These are phyloP conservation scores for Phrixothrix hirtus DNA, from an alignment of 2,888 invertebrate species.

Conservation along the genomic window DNA sequence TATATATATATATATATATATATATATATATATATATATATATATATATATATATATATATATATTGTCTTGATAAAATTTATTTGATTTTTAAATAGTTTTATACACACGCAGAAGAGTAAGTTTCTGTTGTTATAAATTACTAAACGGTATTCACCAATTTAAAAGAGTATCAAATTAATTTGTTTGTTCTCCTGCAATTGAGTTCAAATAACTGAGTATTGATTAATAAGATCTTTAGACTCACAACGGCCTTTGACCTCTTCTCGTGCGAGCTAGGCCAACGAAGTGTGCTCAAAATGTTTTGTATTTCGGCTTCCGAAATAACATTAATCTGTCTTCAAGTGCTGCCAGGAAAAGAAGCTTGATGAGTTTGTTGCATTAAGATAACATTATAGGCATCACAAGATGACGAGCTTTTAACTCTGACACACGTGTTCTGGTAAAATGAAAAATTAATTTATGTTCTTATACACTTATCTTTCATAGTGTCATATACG, in stretches of 20 bases:
- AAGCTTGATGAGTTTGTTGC: slow-evolving; percentile 23
- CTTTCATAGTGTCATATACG: slow-evolving; percentile 9
- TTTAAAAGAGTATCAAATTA: not conserved
- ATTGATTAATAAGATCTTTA: slow-evolving; percentile 17
- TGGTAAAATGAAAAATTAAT: slow-evolving; percentile 13
- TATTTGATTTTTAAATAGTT: too few species aligned
- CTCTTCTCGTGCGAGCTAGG: slow-evolving; percentile 6
- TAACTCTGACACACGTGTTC: slow-evolving; percentile 15
- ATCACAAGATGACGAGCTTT: slow-evolving; percentile 14
- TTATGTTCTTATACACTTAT: not conserved
- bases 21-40: too few species aligned
- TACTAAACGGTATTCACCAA: too few species aligned
- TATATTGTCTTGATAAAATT: too few species aligned
- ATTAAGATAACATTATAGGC: slow-evolving; percentile 24
- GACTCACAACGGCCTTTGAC: slow-evolving; percentile 16
- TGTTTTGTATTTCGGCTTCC: slow-evolving; percentile 19
- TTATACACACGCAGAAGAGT: too few species aligned
- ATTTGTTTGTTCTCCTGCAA: not conserved
- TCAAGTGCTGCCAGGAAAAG: slow-evolving; percentile 28
- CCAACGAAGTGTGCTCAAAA: slow-evolving; percentile 2
- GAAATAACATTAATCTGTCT: slow-evolving; percentile 31
- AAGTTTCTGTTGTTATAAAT: too few species aligned
- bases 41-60: too few species aligned
- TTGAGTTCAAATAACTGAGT: not conserved
- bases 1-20: too few species aligned